Evolutionary conservation across 2,797 vertebrate genomes (phyloP).

Genomic region (Cuculus canorus): DNA sequence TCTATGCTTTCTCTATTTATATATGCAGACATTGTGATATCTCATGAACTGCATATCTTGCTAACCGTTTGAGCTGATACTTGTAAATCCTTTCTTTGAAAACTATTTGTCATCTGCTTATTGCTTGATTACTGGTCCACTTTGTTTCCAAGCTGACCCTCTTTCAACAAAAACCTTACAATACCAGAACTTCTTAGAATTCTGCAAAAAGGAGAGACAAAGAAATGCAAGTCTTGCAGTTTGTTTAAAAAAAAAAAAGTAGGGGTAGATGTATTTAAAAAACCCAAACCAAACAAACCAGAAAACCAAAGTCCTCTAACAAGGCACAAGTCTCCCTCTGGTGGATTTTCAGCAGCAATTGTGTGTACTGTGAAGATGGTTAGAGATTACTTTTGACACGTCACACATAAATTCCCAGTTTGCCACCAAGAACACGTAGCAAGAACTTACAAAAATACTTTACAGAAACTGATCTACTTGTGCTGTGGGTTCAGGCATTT

Average conservation of each 20-base stretch:
- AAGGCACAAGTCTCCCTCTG: constrained; percentile 23
- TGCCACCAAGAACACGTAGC: neutral
- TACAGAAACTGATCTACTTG: neutral
- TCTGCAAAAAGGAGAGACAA: neutral
- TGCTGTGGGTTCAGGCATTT: neutral
- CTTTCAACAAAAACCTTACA: neutral
- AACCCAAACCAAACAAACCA: fast-evolving
- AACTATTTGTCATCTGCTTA: neutral
- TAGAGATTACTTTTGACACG: neutral
- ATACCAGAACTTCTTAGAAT: neutral
- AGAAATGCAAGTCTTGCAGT: neutral
- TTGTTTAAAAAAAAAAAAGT: neutral
- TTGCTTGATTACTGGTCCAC: neutral
- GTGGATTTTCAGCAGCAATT: neutral
- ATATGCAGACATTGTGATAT: neutral
- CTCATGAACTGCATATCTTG: neutral
- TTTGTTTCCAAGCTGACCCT: neutral
- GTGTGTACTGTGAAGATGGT: neutral
- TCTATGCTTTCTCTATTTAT: neutral
- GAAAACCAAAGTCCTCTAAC: neutral
- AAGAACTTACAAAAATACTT: neutral
- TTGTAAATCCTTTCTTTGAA: neutral
- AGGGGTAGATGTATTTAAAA: neutral
- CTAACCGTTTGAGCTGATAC: neutral
- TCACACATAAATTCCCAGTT: fast-evolving